Evolutionary conservation across 2,797 vertebrate species (phyloP), one percentile per base, ranked within the genome.

Genomic region (Calcarius lapponicus): DNA sequence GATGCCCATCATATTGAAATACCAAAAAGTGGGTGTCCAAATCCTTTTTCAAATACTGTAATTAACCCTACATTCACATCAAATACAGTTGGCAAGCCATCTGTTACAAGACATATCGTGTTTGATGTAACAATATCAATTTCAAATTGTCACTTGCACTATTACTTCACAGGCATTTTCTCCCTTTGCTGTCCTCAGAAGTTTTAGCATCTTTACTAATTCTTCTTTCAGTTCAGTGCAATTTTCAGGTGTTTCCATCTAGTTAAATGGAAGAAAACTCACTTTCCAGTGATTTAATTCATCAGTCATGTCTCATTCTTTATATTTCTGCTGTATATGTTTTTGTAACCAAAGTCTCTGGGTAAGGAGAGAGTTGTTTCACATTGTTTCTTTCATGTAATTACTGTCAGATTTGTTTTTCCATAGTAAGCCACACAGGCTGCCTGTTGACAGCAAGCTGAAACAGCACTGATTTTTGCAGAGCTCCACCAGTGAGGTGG

Each of bases 21-120:
- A 62, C 65, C 56, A 94, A 91, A 93, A 87, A 91, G 54, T 17
- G 32, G 38, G 21, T 86, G 69, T 78, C 87, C 82, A 96, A 93
- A 94, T 88, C 50, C 42, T 83, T 80, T 94, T 95, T 74, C 72
- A 90, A 80, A 91, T 67, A 64, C 48, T 67, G 32, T 66, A 45
- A 80, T 92, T 91, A 92, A 90, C 71, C 65, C 45, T 78, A 36
- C 34, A 57, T 65, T 93, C 79, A 80, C 45, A 86, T 60, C 57
- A 86, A 71, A 88, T 92, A 60, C 70, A 92, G 66, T 88, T 83
- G 72, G 48, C 13, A 2, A 91, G 79, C 91, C 82, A 86, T 80
- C 91, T 92, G 69, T 91, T 93, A 61, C 65, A 78, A 86, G 45
- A 69, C 50, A 71, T 4, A 80, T 2, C 61, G 29, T 34, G 22